phyloP scores from a whole-genome alignment of 1,140 invertebrate genomes.

The Octopus bimaculoides region DNA sequence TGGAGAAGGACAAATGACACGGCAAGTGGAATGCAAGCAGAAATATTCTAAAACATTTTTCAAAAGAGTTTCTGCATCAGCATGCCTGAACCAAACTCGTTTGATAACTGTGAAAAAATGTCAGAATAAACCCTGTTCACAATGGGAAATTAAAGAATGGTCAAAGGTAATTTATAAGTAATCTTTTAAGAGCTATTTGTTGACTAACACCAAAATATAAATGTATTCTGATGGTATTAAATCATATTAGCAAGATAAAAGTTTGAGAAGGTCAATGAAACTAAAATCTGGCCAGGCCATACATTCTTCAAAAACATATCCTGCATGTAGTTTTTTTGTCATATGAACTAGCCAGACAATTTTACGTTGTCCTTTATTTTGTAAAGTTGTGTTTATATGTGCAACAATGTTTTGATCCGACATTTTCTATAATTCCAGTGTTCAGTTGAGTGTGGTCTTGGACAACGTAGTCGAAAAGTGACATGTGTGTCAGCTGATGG shows the following conservation, averaged over 20 bases:
- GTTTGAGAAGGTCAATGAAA: too few relatives aligned
- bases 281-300: too few relatives aligned
- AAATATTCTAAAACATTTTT: conserved; percentile 32
- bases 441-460: conserved; percentile 65
- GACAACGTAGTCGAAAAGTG: conserved; percentile 62
- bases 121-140: conserved; percentile 65
- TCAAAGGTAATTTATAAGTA: conserved; percentile 54
- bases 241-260: too few relatives aligned
- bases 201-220: too few relatives aligned
- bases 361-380: background rate
- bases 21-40: conserved; percentile 55
- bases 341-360: too few relatives aligned
- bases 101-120: conserved; percentile 61
- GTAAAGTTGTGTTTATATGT: too few relatives aligned
- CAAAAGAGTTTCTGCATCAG: conserved; percentile 40
- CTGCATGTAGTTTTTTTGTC: too few relatives aligned
- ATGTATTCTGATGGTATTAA: too few relatives aligned
- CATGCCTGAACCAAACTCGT: conserved; percentile 61
- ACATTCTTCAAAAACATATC: too few relatives aligned
- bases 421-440: conserved; percentile 59
- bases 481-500: conserved; percentile 63
- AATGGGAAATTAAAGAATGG: conserved; percentile 73
- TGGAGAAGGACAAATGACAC: conserved; percentile 59
- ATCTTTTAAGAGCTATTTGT: too few relatives aligned
- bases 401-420: background rate